Percentiles rank a stretch among this genome's conserved stretches.
Evolutionary conservation across 2,797 vertebrate species (phyloP).

Genomic region (Rostrhamus sociabilis): DNA sequence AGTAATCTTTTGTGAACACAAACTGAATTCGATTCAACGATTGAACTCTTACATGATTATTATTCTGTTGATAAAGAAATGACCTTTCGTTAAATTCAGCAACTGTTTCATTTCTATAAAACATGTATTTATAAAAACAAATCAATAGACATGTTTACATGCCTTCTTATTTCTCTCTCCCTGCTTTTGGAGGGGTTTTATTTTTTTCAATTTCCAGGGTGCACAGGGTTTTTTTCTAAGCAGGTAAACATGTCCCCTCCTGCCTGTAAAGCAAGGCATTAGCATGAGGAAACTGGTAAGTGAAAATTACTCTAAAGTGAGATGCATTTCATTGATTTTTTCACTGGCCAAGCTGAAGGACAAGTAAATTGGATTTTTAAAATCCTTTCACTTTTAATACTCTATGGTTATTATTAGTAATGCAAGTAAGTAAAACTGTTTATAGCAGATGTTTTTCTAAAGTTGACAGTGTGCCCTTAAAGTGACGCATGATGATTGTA

Average conservation of each 20-base stretch:
- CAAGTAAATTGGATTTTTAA: slow-evolving; percentile 1
- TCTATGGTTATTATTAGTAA: background rate
- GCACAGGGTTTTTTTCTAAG: background rate
- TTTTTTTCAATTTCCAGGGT: background rate
- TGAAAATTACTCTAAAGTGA: slow-evolving; percentile 20
- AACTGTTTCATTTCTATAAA: background rate
- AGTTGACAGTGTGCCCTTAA: background rate
- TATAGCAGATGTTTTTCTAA: slow-evolving; percentile 14
- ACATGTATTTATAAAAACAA: background rate
- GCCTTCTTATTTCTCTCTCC: background rate
- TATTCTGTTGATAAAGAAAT: slow-evolving; percentile 15
- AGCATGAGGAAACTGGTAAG: background rate
- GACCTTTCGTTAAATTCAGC: background rate
- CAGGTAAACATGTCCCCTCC: background rate
- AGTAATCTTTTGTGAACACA: background rate
- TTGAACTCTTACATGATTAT: background rate
- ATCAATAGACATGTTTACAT: background rate
- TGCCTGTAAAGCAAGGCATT: background rate
- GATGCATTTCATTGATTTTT: slow-evolving; percentile 7
- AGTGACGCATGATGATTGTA: background rate
- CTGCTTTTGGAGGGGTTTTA: background rate
- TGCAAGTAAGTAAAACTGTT: slow-evolving; percentile 27
- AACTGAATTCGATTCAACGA: background rate
- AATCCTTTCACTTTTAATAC: slow-evolving; percentile 29
- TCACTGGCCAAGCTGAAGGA: slow-evolving; percentile 2